phyloP scores from a whole-genome alignment of 2,797 vertebrate genomes.

The Sorex maritimensis region DNA sequence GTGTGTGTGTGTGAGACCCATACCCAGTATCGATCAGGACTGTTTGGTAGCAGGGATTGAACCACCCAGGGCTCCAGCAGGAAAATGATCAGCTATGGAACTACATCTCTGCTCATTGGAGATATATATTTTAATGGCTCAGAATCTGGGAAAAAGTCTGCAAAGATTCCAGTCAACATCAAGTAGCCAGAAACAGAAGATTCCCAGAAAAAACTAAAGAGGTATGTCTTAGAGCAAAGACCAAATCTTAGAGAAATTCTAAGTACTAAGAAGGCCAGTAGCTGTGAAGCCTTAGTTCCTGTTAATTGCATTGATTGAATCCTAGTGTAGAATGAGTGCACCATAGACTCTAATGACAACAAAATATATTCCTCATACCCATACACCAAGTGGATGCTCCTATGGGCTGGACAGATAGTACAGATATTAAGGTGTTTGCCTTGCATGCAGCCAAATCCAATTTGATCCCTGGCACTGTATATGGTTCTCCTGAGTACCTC shows the following conservation, averaged over 20 bases:
- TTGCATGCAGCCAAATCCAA: no score
- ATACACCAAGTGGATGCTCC: no score
- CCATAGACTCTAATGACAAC: not conserved
- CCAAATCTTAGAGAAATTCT: slow-evolving; percentile 37
- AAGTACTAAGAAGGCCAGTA: not conserved
- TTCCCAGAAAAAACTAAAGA: slow-evolving; percentile 12
- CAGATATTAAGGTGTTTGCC: no score
- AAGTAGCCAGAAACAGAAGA: slow-evolving; percentile 53
- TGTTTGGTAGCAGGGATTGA: no score
- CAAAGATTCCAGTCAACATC: slow-evolving; percentile 58
- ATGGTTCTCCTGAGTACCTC: no score
- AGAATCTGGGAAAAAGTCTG: slow-evolving; percentile 41
- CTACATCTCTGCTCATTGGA: no score
- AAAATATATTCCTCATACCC: slow-evolving; percentile 40
- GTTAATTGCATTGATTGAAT: slow-evolving; percentile 38
- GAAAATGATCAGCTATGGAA: no score
- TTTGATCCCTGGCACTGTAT: no score
- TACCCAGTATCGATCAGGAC: no score
- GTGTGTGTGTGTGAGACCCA: no score
- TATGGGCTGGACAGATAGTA: no score
- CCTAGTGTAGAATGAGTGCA: not conserved
- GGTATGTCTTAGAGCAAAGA: not conserved
- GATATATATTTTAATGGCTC: slow-evolving; percentile 10
- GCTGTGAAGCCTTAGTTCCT: slow-evolving; percentile 26
- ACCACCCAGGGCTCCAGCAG: no score